Evolutionary conservation across 2,113 vertebrate genomes (phyloP), one percentile per base, ranked within the genome.

Genomic region (Salvelinus fontinalis): DNA sequence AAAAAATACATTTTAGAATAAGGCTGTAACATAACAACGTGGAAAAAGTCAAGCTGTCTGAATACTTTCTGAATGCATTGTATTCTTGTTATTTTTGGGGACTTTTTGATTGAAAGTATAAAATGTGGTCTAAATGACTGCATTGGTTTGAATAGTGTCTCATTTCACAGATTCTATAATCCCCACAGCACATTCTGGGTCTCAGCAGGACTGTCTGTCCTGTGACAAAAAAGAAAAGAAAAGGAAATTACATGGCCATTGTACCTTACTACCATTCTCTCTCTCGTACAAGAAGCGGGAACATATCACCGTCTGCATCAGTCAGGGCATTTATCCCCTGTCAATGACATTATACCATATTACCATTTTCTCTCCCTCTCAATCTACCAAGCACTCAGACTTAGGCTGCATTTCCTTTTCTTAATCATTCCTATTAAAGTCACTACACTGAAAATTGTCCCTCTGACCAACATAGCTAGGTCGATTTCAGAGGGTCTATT

Each of bases 161-260:
- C 34, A 70, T 73, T 80, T 72, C 16, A 12, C 20, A 72, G 14
- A 65, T 18, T 44, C 73, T 60, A 70, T 75, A 73, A 73, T 71
- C 62, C 70, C 69, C 26, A 67, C 27, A 51, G 70, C 27, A 71
- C 75, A 64, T 60, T 75, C 44, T 71, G 71, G 64, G 76, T 31
- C 67, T 14, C 73, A 16, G 20, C 29, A 74, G 39, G 59, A 83
- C 39, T 75, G 73, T 73, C 67, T 48, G 26, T 49, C 18, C 13
- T 73, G 75, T 75, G 72, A 73, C n/a, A 44, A 71, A 74, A 81
- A 77, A 27, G 75, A 76, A 68, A 62, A 62, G 5, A 62, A 8
- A 62, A 22, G 16, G 4, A 62, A 62, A 22, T 44, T 5, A 57
- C 59, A 22, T 44, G 39, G 9, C 12, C 9, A 11, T 62, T 22